Evolutionary conservation across 2,888 invertebrate species (phyloP), one percentile per base, ranked within the genome.

Genomic region (Heliconius erato): DNA sequence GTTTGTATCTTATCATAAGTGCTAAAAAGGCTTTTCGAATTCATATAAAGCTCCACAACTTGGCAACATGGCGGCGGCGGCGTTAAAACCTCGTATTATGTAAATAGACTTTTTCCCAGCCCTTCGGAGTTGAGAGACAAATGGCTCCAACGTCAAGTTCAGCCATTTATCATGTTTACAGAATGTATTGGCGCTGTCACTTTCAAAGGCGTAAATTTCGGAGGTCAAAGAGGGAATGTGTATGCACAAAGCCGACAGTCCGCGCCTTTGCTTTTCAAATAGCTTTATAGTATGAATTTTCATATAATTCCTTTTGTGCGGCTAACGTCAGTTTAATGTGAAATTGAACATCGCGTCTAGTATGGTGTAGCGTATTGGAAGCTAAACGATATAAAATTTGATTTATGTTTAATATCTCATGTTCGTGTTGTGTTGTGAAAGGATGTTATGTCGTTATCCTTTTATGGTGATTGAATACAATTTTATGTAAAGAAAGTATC

Each of bases 51-150:
- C 78, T 32, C 74, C 81, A 69, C 82, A 74, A 74, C 76, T 63
- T 76, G 79, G 82, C 85, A 84, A 85, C 84, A 86, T 84, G 83
- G 85, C 84, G 84, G 77, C 83, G 83, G 85, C 85, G 84, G 77
- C 83, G 85, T 85, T 79, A 68, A 80, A 80, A 79, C 82, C 81
- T 82, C 80, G 83, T 88, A 89, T 90, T 92, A 93, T 93, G 93
- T 92, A 92, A 93, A 93, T 92, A 90, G 74, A 89, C 88, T 91
- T 92, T 92, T 92, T 91, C 89, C 87, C 85, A 83, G 84, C 85
- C 85, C 54, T 87, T 89, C 86, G 85, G 87, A 86, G 85, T 89
- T 88, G 85, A 86, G 88, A 92, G 92, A 93, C 92, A 92, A 93
- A 93, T 91, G 92, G 90, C 89, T 80, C 85, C 84, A 85, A 85